phyloP scores from a whole-genome alignment of 2,888 invertebrate species.

The Tricholauxania praeusta region DNA sequence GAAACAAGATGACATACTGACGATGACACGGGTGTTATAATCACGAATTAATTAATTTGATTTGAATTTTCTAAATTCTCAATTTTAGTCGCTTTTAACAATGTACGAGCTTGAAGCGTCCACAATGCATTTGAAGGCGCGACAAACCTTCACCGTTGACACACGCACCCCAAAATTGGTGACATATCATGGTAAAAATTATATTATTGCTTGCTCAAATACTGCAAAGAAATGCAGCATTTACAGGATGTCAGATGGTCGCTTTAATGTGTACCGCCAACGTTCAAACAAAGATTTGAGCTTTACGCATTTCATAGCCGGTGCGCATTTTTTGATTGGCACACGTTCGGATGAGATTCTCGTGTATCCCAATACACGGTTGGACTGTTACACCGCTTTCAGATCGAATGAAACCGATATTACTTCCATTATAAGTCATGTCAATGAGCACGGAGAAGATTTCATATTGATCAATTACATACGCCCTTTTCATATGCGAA shows the following conservation, averaged over 20 bases:
- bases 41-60: not conserved
- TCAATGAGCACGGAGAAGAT: slow-evolving; percentile 52
- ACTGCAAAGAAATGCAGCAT: slow-evolving; percentile 50
- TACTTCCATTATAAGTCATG: slow-evolving; percentile 51
- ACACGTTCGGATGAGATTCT: slow-evolving; percentile 53
- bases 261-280: slow-evolving; percentile 55
- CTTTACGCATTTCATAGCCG: slow-evolving; percentile 53
- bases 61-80: not conserved
- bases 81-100: slow-evolving; percentile 55
- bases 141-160: slow-evolving; percentile 56
- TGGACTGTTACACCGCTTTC: slow-evolving; percentile 62
- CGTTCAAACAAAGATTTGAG: slow-evolving; percentile 52
- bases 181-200: slow-evolving; percentile 55
- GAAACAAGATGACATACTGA: too few relatives aligned
- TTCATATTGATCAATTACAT: slow-evolving; percentile 55
- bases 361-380: slow-evolving; percentile 55
- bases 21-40: too few relatives aligned
- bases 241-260: slow-evolving; percentile 58
- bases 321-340: slow-evolving; percentile 55
- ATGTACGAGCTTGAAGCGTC: slow-evolving; percentile 52
- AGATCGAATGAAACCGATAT: slow-evolving; percentile 49
- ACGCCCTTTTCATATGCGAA: slow-evolving; percentile 44
- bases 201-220: slow-evolving; percentile 55
- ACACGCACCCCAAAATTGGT: slow-evolving; percentile 50
- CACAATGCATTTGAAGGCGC: slow-evolving; percentile 49